Percentiles rank a stretch among this genome's conserved stretches.
Evolutionary conservation across 2,888 invertebrate species (phyloP).

Genomic region (Lasioglossum oenotherae): DNA sequence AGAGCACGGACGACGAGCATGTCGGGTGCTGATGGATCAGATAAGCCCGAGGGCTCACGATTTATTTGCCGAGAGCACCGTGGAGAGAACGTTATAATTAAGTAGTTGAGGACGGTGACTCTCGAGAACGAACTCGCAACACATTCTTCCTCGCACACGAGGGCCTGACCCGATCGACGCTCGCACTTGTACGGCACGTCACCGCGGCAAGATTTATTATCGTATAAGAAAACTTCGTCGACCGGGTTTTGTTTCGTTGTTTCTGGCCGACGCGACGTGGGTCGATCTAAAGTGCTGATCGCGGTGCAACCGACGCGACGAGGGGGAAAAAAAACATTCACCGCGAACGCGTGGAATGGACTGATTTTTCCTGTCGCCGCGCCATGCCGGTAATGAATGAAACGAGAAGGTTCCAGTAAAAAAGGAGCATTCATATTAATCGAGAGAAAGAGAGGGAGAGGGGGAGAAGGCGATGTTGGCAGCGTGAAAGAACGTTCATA

Average conservation of each 20-base stretch:
- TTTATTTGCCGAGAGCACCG: constrained; percentile 51
- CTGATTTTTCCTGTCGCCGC: constrained; percentile 8
- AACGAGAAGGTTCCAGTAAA: not conserved
- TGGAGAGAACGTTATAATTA: constrained; percentile 44
- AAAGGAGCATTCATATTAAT: constrained; percentile 10
- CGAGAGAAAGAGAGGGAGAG: not conserved
- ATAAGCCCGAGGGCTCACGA: constrained; percentile 48
- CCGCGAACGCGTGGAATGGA: constrained; percentile 1
- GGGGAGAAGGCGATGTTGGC: not conserved
- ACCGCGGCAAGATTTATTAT: constrained; percentile 40
- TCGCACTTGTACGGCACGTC: constrained; percentile 18
- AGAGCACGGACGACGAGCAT: constrained; percentile 39
- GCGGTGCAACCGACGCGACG: not conserved
- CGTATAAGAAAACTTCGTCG: constrained; percentile 35
- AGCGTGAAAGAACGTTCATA: constrained; percentile 5
- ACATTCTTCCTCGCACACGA: constrained; percentile 26
- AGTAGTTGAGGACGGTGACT: constrained; percentile 55
- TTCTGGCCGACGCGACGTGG: constrained; percentile 10
- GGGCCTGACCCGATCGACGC: constrained; percentile 15
- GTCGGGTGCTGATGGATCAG: constrained; percentile 44
- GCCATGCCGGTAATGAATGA: not conserved
- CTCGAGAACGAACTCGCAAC: constrained; percentile 40
- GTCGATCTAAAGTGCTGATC: constrained; percentile 16
- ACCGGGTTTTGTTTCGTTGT: constrained; percentile 37
- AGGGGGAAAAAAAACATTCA: not conserved